Conservation (phyloP, 2,797 vertebrate genomes). For the Xyrichtys novacula region DNA sequence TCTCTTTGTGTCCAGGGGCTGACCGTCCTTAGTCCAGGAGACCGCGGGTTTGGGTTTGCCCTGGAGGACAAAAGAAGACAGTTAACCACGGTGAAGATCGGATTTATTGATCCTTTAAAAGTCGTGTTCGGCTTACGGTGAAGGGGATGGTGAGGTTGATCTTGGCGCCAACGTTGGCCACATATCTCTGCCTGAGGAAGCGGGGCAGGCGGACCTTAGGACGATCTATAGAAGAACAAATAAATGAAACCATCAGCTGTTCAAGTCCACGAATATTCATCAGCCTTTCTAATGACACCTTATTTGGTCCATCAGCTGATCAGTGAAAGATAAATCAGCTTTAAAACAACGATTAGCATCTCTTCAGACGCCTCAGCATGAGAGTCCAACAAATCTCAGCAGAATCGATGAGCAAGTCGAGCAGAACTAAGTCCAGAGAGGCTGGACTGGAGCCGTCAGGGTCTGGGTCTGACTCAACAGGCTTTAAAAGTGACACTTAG, state of each 20-base stretch:
- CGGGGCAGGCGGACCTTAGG: slow-evolving; percentile 95
- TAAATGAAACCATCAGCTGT: background rate
- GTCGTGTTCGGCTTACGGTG: slow-evolving; percentile 81
- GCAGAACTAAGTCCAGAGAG: slow-evolving; percentile 14
- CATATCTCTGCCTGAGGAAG: slow-evolving; percentile 89
- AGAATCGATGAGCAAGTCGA: slow-evolving; percentile 7
- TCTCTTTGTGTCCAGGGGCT: slow-evolving; percentile 87
- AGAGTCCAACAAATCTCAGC: slow-evolving; percentile 13
- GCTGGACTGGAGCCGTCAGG: slow-evolving; percentile 5
- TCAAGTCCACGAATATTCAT: background rate
- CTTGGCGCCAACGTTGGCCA: slow-evolving; percentile 86
- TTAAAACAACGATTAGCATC: background rate
- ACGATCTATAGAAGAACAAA: slow-evolving; percentile 82
- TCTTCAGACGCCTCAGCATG: background rate
- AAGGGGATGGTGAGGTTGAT: slow-evolving; percentile 96
- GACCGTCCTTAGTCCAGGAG: slow-evolving; percentile 88
- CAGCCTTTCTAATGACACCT: background rate
- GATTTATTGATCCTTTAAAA: background rate
- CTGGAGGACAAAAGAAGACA: slow-evolving; percentile 46
- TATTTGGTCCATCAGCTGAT: background rate
- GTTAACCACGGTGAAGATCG: background rate
- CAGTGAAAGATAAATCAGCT: background rate
- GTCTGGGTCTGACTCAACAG: background rate
- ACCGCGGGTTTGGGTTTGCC: slow-evolving; percentile 93
- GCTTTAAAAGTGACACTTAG: slow-evolving; percentile 4